Conservation (phyloP, 1,140 invertebrate species). For the Hestina assimilis region DNA sequence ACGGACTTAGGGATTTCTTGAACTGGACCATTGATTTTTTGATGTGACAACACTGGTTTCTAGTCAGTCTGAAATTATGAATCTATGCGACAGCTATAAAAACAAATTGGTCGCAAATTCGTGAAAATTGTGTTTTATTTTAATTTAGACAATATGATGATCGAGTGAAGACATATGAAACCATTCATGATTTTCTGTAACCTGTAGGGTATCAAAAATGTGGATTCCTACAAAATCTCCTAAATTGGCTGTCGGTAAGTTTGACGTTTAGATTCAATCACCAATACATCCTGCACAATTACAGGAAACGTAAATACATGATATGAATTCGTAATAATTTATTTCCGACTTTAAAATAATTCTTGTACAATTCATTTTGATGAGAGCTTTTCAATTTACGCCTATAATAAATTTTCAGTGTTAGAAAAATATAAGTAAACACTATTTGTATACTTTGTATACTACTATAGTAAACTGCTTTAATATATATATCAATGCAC, state of each 20-base stretch:
- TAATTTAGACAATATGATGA: slow-evolving; percentile 28
- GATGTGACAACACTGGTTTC: no score
- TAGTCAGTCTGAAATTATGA: slow-evolving; percentile 7
- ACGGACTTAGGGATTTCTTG: no score
- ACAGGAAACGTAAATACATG: slow-evolving; percentile 68
- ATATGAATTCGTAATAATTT: slow-evolving; percentile 49
- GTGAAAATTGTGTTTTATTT: slow-evolving; percentile 26
- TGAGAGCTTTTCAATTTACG: no score
- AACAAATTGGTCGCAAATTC: slow-evolving; percentile 12
- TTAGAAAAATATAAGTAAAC: no score
- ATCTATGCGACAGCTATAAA: no score
- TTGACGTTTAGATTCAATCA: slow-evolving; percentile 53
- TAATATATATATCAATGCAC: no score
- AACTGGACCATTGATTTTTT: no score
- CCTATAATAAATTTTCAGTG: no score
- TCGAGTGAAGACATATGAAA: slow-evolving; percentile 19
- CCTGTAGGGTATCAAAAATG: slow-evolving; percentile 41
- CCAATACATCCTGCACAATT: slow-evolving; percentile 68
- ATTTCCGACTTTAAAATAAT: slow-evolving; percentile 19
- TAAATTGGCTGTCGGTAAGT: slow-evolving; percentile 70
- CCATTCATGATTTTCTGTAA: slow-evolving; percentile 9
- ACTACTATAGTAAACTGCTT: no score
- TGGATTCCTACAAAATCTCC: slow-evolving; percentile 67
- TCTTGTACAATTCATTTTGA: background rate
- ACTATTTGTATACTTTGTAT: no score